These are phyloP conservation scores for Caretta caretta DNA, from an alignment of 2,113 vertebrate genomes.

Conservation along the genomic window DNA sequence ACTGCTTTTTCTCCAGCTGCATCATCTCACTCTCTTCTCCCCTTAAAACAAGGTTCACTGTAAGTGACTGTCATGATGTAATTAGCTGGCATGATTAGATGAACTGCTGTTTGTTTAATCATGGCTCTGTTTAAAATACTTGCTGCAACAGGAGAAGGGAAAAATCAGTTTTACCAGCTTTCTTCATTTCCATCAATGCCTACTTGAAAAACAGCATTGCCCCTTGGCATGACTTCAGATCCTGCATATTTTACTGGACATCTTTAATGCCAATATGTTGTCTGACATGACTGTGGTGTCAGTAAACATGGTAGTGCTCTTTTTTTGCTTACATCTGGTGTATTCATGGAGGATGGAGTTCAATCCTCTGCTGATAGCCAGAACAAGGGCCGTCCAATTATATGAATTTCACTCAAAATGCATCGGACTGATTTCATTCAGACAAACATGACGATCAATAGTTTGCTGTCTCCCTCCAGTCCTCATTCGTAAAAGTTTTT, in stretches of 20 bases:
- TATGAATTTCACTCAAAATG: rapidly evolving
- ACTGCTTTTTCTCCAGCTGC: slow-evolving; percentile 27
- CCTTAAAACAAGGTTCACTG: slow-evolving; percentile 1
- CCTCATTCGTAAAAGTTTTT: background rate
- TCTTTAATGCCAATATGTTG: background rate
- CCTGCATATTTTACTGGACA: background rate
- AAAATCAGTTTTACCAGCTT: background rate
- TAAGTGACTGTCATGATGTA: background rate
- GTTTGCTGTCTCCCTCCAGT: background rate
- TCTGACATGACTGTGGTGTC: background rate
- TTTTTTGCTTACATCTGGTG: background rate
- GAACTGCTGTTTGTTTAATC: background rate
- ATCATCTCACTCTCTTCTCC: background rate
- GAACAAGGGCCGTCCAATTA: background rate
- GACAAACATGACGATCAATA: background rate
- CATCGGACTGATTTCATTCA: background rate
- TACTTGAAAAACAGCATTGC: background rate
- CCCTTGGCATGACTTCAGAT: background rate
- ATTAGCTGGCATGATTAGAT: background rate
- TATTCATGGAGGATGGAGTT: background rate
- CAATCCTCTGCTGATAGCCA: background rate
- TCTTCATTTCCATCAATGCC: background rate
- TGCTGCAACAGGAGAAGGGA: background rate
- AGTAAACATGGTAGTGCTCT: background rate
- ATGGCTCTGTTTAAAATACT: background rate